These are phyloP conservation scores for Chaetura pelagica DNA, from an alignment of 2,113 vertebrate species.

Conservation along the genomic window DNA sequence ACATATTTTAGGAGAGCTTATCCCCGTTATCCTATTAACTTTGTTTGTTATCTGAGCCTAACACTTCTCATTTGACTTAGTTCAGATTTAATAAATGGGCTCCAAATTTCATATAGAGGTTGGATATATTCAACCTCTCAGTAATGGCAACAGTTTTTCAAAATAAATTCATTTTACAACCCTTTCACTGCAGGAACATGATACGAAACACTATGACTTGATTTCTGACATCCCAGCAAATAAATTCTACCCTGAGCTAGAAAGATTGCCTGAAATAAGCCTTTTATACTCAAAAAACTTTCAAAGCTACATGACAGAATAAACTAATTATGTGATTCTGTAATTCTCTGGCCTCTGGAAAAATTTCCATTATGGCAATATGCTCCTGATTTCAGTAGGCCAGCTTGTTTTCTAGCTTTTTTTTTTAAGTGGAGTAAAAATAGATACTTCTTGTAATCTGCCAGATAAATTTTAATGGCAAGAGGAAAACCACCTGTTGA, in stretches of 20 bases:
- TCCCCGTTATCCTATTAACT: not conserved
- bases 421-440: not conserved
- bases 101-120: slow-evolving; percentile 43
- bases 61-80: not conserved
- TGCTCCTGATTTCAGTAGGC: not conserved
- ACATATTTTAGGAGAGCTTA: slow-evolving; percentile 28
- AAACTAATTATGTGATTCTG: not conserved
- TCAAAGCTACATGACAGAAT: not conserved
- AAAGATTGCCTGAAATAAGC: slow-evolving; percentile 34
- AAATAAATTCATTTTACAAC: slow-evolving; percentile 36
- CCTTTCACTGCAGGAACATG: not conserved
- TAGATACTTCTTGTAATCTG: not conserved
- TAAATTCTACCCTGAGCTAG: not conserved
- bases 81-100: not conserved
- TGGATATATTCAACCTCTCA: slow-evolving; percentile 38
- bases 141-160: slow-evolving; percentile 43
- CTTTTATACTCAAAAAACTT: slow-evolving; percentile 1
- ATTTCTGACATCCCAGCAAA: slow-evolving; percentile 38
- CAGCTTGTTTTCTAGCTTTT: not conserved
- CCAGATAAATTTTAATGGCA: not conserved
- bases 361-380: not conserved
- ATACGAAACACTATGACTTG: not conserved
- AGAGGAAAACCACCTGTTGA: not conserved
- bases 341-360: not conserved
- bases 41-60: not conserved